Conservation (phyloP, 2,113 vertebrate species). For the Lepidothrix coronata region DNA sequence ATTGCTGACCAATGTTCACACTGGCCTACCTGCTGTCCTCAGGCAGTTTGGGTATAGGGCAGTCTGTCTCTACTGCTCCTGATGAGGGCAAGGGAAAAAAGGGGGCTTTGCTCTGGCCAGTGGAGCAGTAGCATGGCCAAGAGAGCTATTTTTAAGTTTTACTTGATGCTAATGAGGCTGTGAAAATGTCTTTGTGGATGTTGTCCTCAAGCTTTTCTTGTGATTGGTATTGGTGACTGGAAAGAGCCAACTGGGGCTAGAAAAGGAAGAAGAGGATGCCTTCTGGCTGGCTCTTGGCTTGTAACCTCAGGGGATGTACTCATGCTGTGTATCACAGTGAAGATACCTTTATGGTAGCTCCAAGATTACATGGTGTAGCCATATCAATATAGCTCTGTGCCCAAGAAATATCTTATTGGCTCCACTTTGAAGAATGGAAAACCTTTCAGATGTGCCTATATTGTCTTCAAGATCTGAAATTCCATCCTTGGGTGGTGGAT, state of each 20-base stretch:
- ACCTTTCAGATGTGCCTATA: background rate
- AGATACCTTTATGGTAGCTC: background rate
- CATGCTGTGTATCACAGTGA: background rate
- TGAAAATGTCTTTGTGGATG: background rate
- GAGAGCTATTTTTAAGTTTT: background rate
- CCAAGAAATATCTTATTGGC: background rate
- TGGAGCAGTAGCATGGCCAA: background rate
- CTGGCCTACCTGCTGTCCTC: background rate
- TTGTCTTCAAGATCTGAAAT: background rate
- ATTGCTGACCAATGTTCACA: background rate
- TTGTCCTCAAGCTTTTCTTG: background rate
- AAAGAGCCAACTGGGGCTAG: background rate
- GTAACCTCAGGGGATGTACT: background rate
- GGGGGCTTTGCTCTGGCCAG: background rate
- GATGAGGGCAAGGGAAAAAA: background rate
- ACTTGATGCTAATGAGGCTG: background rate
- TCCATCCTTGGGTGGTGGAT: background rate
- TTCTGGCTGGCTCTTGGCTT: background rate
- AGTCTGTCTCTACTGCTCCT: background rate
- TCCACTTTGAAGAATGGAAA: background rate
- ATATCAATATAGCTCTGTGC: background rate
- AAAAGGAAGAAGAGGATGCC: background rate
- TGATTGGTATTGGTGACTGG: background rate
- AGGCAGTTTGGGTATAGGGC: no score
- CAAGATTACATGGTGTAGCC: background rate